A percentile compares a stretch with the other conserved stretches of the same genome.
Evolutionary conservation across 2,113 vertebrate species (phyloP).

Genomic region (Dascyllus trimaculatus): DNA sequence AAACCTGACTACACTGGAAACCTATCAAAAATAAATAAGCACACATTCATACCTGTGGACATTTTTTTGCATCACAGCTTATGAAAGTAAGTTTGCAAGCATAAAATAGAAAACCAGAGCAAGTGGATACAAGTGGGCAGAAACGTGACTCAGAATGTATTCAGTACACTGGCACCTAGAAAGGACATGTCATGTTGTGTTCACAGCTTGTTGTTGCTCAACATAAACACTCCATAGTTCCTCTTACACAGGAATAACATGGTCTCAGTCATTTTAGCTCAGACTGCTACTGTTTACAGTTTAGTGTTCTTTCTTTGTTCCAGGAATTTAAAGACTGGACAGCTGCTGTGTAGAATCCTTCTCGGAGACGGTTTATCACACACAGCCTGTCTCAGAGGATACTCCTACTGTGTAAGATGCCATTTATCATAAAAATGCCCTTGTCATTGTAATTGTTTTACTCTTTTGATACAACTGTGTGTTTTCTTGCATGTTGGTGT

Average conservation of each 20-base stretch:
- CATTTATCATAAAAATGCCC: not conserved
- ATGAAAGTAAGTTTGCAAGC: too few species aligned
- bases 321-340: constrained; percentile 76
- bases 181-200: too few species aligned
- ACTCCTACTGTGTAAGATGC: constrained; percentile 63
- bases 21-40: too few species aligned
- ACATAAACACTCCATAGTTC: too few species aligned
- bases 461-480: not conserved
- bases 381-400: constrained; percentile 73
- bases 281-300: not conserved
- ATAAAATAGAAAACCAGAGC: too few species aligned
- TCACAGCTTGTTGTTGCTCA: not conserved
- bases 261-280: not conserved
- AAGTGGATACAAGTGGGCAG: too few species aligned
- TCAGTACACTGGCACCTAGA: too few species aligned
- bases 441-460: not conserved
- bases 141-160: too few species aligned
- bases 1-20: too few species aligned
- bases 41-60: too few species aligned
- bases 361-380: constrained; percentile 54
- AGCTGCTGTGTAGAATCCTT: constrained; percentile 69
- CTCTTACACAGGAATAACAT: not conserved
- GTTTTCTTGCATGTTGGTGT: not conserved
- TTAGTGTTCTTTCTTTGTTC: not conserved
- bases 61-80: too few species aligned